These are phyloP conservation scores for Epinephelus cyanopodus DNA, from an alignment of 2,113 vertebrate species.

Conservation along the genomic window DNA sequence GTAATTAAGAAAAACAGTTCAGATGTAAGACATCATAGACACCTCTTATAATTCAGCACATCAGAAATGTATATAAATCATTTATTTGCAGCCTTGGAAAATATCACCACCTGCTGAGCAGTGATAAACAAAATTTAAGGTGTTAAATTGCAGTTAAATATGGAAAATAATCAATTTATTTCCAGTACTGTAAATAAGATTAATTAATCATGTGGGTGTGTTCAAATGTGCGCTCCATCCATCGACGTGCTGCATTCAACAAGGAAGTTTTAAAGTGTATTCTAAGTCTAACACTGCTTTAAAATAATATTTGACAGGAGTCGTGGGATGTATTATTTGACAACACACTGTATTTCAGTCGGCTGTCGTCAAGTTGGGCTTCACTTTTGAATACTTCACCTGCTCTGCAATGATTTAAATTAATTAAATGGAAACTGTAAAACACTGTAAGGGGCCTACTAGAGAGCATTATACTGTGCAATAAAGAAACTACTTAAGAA, in stretches of 20 bases:
- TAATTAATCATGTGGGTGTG: not conserved
- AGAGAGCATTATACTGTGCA: not conserved
- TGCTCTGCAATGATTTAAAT: conserved; percentile 38
- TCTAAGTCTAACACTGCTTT: not conserved
- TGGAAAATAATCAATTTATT: not conserved
- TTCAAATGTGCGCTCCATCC: not conserved
- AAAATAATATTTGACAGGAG: not conserved
- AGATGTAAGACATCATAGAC: not conserved
- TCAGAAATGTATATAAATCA: not conserved
- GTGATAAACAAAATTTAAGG: not conserved
- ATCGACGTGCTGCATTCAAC: not conserved
- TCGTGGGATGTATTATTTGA: conserved; percentile 8
- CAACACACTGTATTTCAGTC: conserved; percentile 12
- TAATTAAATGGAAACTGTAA: conserved; percentile 35
- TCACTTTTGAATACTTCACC: conserved; percentile 24
- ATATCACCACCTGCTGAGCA: not conserved
- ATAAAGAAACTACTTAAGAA: conserved; percentile 29
- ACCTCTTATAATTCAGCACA: not conserved
- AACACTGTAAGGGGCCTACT: conserved; percentile 22
- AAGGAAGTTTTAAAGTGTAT: not conserved
- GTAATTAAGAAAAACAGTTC: no score
- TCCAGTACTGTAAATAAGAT: not conserved
- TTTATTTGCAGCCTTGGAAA: not conserved
- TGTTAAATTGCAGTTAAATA: not conserved
- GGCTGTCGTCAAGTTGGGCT: conserved; percentile 21